Conservation (phyloP, 2,113 vertebrate species). For the Osmerus eperlanus region DNA sequence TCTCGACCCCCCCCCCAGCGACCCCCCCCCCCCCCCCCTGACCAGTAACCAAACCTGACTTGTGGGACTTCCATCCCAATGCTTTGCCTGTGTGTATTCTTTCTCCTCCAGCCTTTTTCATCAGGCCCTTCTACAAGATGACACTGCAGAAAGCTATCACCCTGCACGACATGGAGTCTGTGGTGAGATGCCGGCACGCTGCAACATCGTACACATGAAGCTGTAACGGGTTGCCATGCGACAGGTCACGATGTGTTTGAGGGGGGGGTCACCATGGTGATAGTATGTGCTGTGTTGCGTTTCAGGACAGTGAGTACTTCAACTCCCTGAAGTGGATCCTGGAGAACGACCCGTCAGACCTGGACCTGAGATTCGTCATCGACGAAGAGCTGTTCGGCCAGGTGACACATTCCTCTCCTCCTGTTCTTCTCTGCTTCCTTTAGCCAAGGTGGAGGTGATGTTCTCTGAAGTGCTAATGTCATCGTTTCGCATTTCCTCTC, state of each 20-base stretch:
- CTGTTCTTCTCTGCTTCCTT: background rate
- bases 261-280: background rate
- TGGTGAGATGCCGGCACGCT: constrained; percentile 73
- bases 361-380: constrained; percentile 92
- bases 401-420: constrained; percentile 69
- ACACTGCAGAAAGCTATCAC: constrained; percentile 95
- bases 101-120: constrained; percentile 87
- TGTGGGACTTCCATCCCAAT: constrained; percentile 18
- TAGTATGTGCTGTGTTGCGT: constrained; percentile 10
- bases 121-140: constrained; percentile 99
- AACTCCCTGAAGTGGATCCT: constrained; percentile 97
- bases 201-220: constrained; percentile 11
- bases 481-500: background rate
- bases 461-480: background rate
- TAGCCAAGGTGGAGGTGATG: background rate
- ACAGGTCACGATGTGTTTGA: background rate
- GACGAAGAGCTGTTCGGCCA: constrained; percentile 98
- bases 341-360: constrained; percentile 91
- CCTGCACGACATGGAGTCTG: constrained; percentile 97
- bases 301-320: constrained; percentile 94
- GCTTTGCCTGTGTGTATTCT: constrained; percentile 19
- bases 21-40: background rate
- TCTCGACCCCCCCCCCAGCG: background rate
- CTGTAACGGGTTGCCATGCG: constrained; percentile 2
- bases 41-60: too few relatives aligned